Evolutionary conservation across 2,113 vertebrate species (phyloP).

Genomic region (Nansenia antarctica): DNA sequence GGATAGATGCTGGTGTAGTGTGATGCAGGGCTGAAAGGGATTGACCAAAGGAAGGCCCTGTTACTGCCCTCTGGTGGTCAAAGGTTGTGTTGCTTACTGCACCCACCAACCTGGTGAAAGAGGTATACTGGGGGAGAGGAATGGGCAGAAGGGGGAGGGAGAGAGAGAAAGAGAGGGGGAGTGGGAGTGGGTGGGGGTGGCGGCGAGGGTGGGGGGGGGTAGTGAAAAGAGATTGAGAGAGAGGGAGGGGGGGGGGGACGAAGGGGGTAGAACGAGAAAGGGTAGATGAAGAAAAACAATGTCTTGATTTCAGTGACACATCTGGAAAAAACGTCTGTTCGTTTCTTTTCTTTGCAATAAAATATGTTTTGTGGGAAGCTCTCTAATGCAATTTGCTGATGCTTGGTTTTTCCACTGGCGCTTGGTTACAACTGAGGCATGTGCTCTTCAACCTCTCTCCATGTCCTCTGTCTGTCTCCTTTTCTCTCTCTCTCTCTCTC

Average conservation of each 20-base stretch:
- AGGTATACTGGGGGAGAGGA: not conserved
- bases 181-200: conserved; percentile 18
- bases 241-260: conserved; percentile 24
- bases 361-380: conserved; percentile 66
- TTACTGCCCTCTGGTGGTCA: conserved; percentile 75
- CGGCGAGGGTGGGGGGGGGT: conserved; percentile 18
- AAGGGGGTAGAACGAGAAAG: conserved; percentile 19
- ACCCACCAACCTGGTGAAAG: not conserved
- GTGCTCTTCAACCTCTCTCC: conserved; percentile 63
- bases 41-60: too few relatives aligned
- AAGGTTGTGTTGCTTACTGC: not conserved
- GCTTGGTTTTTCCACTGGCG: conserved; percentile 68
- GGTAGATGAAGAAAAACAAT: conserved; percentile 39
- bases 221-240: conserved; percentile 13
- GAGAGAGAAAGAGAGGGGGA: conserved; percentile 17
- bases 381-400: conserved; percentile 69
- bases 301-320: conserved; percentile 47
- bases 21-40: too few relatives aligned
- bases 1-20: too few relatives aligned
- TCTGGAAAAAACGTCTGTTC: conserved; percentile 55
- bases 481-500: not conserved
- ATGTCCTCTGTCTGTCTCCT: conserved; percentile 45
- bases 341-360: conserved; percentile 39
- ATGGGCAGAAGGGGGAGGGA: conserved; percentile 10
- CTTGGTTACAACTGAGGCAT: conserved; percentile 60